phyloP scores from a whole-genome alignment of 2,888 invertebrate genomes.

The Automeris io region DNA sequence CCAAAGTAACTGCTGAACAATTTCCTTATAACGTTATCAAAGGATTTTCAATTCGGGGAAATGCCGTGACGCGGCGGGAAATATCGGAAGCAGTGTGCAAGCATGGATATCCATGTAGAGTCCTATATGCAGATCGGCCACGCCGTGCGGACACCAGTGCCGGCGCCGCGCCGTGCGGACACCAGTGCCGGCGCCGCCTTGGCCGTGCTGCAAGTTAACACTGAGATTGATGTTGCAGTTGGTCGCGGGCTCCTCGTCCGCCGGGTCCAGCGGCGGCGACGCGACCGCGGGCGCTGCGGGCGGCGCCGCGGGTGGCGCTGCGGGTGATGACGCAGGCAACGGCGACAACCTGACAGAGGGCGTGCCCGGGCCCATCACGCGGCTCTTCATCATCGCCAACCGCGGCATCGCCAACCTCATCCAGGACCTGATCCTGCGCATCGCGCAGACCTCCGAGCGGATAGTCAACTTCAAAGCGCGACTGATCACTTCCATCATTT shows the following conservation, averaged over 20 bases:
- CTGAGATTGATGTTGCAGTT: conserved; percentile 78
- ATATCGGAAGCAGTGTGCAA: no score
- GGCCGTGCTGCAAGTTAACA: no score
- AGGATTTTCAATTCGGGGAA: no score
- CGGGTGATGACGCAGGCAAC: conserved; percentile 76
- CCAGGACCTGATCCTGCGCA: conserved; percentile 91
- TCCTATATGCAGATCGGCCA: no score
- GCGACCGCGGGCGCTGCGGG: no score
- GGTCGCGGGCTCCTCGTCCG: conserved; percentile 82
- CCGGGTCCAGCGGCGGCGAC: conserved; percentile 76
- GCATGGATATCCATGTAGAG: no score
- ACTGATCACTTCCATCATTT: conserved; percentile 92
- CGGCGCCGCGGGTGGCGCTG: conserved; percentile 66
- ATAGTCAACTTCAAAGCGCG: conserved; percentile 96
- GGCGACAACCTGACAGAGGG: conserved; percentile 86
- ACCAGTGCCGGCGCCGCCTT: no score
- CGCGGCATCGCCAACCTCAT: conserved; percentile 91
- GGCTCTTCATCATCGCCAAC: conserved; percentile 91
- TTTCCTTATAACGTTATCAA: no score
- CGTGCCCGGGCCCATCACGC: conserved; percentile 91
- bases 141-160: no score
- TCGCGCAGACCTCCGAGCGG: conserved; percentile 93
- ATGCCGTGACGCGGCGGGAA: no score
- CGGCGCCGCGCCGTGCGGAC: no score
- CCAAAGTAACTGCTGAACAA: no score